phyloP scores from a whole-genome alignment of 2,888 invertebrate species.

The Drosophila mulleri region DNA sequence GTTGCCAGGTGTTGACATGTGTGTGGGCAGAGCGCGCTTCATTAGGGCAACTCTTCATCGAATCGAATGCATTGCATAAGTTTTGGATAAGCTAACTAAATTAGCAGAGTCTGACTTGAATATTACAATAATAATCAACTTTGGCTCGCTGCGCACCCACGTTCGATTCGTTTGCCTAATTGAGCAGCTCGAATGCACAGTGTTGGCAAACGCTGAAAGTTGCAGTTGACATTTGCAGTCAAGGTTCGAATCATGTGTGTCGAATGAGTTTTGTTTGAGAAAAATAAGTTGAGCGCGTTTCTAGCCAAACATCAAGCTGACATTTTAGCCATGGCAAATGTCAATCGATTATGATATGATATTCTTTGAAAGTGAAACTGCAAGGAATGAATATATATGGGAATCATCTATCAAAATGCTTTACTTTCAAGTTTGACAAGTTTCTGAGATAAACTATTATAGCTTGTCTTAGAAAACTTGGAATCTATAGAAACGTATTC shows the following conservation, averaged over 20 bases:
- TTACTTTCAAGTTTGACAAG: not conserved
- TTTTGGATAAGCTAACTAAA: conserved; percentile 11
- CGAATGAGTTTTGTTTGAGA: no score
- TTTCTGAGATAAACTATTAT: not conserved
- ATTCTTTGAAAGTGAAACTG: no score
- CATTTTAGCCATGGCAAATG: conserved; percentile 48
- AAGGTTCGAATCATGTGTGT: conserved; percentile 27
- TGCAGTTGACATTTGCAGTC: conserved; percentile 42
- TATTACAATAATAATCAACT: not conserved
- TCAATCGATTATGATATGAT: conserved; percentile 11
- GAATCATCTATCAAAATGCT: not conserved
- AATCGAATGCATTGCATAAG: conserved; percentile 27
- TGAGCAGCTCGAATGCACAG: conserved; percentile 12
- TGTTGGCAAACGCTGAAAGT: conserved; percentile 3
- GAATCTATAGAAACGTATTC: not conserved
- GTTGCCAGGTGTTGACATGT: conserved; percentile 33
- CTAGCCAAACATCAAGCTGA: conserved; percentile 39
- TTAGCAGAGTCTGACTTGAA: not conserved
- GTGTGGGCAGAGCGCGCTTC: conserved; percentile 34
- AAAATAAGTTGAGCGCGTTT: conserved; percentile 2
- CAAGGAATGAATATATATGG: not conserved
- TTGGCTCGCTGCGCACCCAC: conserved; percentile 6
- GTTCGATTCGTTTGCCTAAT: conserved; percentile 21
- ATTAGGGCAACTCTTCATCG: conserved; percentile 34
- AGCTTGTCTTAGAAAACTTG: not conserved